phyloP scores from a whole-genome alignment of 2,797 vertebrate species.

The Acanthis flammea region DNA sequence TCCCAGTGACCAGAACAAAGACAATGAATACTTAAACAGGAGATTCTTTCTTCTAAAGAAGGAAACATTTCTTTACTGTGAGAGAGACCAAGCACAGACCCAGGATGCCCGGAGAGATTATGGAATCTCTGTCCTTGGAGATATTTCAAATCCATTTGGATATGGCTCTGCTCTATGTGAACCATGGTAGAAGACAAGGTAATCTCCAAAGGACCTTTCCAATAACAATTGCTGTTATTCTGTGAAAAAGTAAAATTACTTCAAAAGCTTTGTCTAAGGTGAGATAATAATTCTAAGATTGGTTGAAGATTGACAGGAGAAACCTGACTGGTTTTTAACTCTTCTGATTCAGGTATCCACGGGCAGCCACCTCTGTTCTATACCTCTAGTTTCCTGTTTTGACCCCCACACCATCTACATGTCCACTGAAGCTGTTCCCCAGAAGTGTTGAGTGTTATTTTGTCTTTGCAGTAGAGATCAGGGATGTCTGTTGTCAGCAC shows the following conservation, averaged over 20 bases:
- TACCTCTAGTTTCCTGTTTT: background rate
- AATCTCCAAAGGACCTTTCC: background rate
- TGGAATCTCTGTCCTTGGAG: background rate
- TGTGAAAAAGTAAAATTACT: background rate
- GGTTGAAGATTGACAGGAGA: background rate
- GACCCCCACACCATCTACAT: background rate
- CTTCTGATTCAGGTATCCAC: background rate
- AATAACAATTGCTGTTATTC: background rate
- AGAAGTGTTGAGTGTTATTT: background rate
- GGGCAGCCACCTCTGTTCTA: background rate
- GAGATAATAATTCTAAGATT: background rate
- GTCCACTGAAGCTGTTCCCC: background rate
- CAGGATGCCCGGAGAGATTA: background rate
- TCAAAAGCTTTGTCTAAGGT: background rate
- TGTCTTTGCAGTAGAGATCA: background rate
- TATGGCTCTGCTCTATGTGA: background rate
- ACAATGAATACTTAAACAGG: background rate
- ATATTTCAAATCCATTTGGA: background rate
- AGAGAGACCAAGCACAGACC: background rate
- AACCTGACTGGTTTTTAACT: background rate
- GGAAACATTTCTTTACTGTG: background rate
- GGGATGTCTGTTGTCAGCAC: background rate
- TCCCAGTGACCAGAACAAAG: background rate
- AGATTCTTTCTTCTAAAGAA: background rate
- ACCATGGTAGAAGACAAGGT: background rate